phyloP scores from a whole-genome alignment of 2,888 invertebrate genomes.

The Rhodophaea formosa region DNA sequence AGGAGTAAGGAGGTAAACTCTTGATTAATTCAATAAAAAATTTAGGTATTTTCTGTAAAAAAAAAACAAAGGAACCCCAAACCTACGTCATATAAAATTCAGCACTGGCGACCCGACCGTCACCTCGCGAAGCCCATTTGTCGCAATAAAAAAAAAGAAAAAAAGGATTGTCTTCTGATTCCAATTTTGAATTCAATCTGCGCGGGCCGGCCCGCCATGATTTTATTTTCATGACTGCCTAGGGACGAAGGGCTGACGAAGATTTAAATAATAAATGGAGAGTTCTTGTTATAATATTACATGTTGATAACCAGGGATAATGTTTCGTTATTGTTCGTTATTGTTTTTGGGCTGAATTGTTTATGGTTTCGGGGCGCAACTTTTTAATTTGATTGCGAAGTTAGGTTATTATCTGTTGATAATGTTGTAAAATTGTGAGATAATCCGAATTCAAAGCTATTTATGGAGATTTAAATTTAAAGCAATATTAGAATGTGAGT shows the following conservation, averaged over 20 bases:
- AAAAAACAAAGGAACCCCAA: conserved; percentile 28
- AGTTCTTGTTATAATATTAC: conserved; percentile 55
- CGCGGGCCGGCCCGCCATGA: conserved; percentile 71
- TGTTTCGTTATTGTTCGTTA: conserved; percentile 38
- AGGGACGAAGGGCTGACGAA: conserved; percentile 55
- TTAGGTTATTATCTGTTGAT: background rate
- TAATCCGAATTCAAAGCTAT: no score
- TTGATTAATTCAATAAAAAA: no score
- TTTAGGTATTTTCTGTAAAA: background rate
- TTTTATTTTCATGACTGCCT: conserved; percentile 78
- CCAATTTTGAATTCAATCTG: conserved; percentile 79
- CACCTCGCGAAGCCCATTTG: conserved; percentile 57
- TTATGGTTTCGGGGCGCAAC: conserved; percentile 19
- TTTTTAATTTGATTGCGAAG: conserved; percentile 13
- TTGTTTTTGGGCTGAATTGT: conserved; percentile 30
- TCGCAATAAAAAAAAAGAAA: conserved; percentile 69
- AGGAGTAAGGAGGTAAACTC: no score
- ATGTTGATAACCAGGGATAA: conserved; percentile 43
- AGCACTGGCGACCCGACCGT: conserved; percentile 58
- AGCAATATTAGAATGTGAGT: no score
- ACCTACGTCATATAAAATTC: conserved; percentile 62
- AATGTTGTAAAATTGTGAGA: background rate
- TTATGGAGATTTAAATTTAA: no score
- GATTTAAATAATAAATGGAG: conserved; percentile 65
- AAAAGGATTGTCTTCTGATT: conserved; percentile 77